Evolutionary conservation across 2,888 invertebrate genomes (phyloP), one percentile per base, ranked within the genome.

Genomic region (Ormia ochracea): DNA sequence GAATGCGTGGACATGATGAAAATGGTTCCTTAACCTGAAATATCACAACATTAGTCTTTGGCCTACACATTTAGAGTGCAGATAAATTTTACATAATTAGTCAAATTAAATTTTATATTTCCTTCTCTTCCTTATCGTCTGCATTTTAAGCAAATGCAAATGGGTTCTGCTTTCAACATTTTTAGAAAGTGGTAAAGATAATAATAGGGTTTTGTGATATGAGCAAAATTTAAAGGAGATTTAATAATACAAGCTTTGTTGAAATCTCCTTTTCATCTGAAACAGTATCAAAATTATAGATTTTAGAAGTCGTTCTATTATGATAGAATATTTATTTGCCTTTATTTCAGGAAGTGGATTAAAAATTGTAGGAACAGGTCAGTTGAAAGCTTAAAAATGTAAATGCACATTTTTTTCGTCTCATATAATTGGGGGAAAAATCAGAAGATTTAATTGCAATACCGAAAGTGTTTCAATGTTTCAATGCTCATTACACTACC

Each of bases 101-200:
- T 74, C 19, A 74, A 74, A 74, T 65, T 58, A 74, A 65, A 65
- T 65, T 73, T 65, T 72, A 17, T 17, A 26, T 48, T 56, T 65
- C 56, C 28, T 9, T 21, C 21, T 14, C 38, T 52, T 59, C 33
- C 21, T 52, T 43, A 9, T 14, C 43, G 33, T 45, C 33, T 43
- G 26, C 41, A 59, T 45, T 5, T 50, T 26, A 59, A 54, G 28
- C 19, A 70, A 50, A 50, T 28, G 28, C 17, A 12, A 21, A 9
- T 21, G 21, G 4, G 23, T 50, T 31, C 5, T 41, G 9, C 2
- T n/a, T 38, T 50, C 28, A 9, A 31, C 41, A 9, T 17, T 52
- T 17, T 28, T 10, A 45, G 10, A 33, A 23, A 48, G 45, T 3
- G 2, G 6, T 28, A 31, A 1, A 17, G 14, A 41, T 7, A 4